Evolutionary conservation across 2,113 vertebrate species (phyloP), one percentile per base, ranked within the genome.

Genomic region (Vombatus ursinus): DNA sequence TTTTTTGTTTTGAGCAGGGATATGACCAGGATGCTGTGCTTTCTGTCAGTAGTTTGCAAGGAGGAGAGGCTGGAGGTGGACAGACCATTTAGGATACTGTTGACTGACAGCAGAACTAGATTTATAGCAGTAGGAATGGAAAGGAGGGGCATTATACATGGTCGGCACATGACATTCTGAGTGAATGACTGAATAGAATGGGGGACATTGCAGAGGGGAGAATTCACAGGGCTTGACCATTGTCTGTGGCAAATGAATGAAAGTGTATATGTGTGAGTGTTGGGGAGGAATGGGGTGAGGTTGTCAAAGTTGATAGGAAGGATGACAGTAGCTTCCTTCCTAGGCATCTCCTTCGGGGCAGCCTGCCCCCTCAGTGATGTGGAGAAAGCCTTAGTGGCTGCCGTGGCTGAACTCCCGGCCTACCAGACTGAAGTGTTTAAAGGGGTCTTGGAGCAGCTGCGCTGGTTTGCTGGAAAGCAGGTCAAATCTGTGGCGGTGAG

Each of bases 401-500:
- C 94, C 0, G 98, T 99, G 90, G 93, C 96, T 19, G 95, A 98
- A 10, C 98, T 99, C 92, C 99, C 99, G 89, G 61, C 97, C 8
- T 91, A 99, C 93, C 99, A 99, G 98, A 99, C 99, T 0, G 98
- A 99, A 91, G 98, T 99, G 95, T 99, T 99, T 97, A 97, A 96
- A 89, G 99, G 99, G 0, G 96, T 99, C 2, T 98, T 99, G 96
- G 99, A 99, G 91, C 99, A 99, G 97, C 98, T 99, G 95, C 99
- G 99, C 1, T 99, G 99, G 99, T 99, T 99, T 89, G 99, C 99
- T 0, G 99, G 99, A 53, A 99, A 98, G 68, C 99, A 99, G 97
- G 99, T 99, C 94, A 99, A 99, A 93, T 99, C 99, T 3, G 99
- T 99, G 31, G 99, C 99, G 0, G 99, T 99, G 98, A 99, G 99